Evolutionary conservation across 2,797 vertebrate genomes (phyloP), one percentile per base, ranked within the genome.

Genomic region (Thripadectes ignobilis): DNA sequence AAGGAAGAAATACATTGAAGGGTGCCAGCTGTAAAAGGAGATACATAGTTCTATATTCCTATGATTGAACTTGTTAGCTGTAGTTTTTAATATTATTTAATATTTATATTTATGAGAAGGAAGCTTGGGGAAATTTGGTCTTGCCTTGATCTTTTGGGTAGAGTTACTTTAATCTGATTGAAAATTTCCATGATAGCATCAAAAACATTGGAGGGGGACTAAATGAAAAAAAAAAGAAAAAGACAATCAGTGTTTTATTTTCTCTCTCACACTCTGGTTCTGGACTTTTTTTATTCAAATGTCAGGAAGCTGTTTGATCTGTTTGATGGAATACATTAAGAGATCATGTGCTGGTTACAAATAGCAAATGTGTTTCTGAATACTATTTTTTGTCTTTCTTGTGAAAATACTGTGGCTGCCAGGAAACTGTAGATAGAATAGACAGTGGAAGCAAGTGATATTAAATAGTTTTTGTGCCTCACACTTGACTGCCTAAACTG

Each of bases 311-410:
- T 65, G 17, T 85, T 81, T 90, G 32, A 82, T 87, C 71, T 71
- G 7, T 86, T 88, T 80, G 21, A 46, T 76, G 77, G 55, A 74
- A 65, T 55, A 62, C 36, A 71, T 86, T 83, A 80, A 85, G 39
- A 74, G 45, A 77, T 21, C 20, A n/a, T 63, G 34, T 66, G 69
- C 61, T 95, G 24, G 24, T 86, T 91, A 63, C 73, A 91, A 92
- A 86, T 57, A 84, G 45, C 10, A 81, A 90, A 81, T 84, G 17
- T 71, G 39, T 93, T 94, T 93, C 73, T 80, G 55, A 88, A 87
- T 79, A 54, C 23, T 84, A 18, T 10, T 72, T 92, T 91, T 61
- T 82, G 41, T 89, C 63, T 81, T 32, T 75, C 71, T 62, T 77
- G 22, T 89, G 69, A 65, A 91, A 80, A 84, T 87, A 69, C 14